Evolutionary conservation across 2,113 vertebrate species (phyloP).

Genomic region (Grammomys dolichurus): DNA sequence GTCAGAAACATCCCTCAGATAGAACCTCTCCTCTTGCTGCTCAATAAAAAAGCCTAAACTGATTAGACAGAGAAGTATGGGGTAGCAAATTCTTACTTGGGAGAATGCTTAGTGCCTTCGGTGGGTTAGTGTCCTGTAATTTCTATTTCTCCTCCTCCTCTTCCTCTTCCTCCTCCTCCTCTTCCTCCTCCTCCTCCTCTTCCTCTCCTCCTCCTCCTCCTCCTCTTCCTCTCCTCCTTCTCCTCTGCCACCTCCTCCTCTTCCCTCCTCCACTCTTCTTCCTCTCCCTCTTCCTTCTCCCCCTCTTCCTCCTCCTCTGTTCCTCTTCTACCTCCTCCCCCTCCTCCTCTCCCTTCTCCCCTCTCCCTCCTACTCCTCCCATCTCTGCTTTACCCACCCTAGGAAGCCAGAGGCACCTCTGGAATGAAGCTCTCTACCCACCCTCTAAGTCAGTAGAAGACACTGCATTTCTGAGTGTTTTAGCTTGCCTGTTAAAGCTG

Average conservation of each 20-base stretch:
- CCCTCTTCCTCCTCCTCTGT: rapidly evolving
- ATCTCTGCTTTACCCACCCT: background rate
- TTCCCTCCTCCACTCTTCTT: rapidly evolving
- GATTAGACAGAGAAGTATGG: background rate
- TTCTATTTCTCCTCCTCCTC: no score
- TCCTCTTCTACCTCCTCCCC: no score
- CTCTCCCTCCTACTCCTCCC: no score
- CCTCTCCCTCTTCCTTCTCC: background rate
- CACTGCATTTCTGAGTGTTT: background rate
- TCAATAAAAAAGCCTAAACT: background rate
- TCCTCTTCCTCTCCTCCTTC: no score
- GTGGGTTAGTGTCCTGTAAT: rapidly evolving
- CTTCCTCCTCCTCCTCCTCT: rapidly evolving
- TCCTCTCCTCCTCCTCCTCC: rapidly evolving
- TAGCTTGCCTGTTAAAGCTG: background rate
- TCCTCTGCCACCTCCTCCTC: rapidly evolving
- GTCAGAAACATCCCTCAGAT: background rate
- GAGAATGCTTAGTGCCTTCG: background rate
- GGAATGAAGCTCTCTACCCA: background rate
- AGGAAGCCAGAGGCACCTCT: background rate
- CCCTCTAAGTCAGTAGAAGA: background rate
- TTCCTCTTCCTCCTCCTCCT: no score
- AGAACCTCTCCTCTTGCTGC: background rate
- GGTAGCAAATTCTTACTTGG: background rate
- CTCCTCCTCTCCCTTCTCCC: no score